These are phyloP conservation scores for Papilio elwesi DNA, from an alignment of 2,888 invertebrate genomes.

Conservation along the genomic window DNA sequence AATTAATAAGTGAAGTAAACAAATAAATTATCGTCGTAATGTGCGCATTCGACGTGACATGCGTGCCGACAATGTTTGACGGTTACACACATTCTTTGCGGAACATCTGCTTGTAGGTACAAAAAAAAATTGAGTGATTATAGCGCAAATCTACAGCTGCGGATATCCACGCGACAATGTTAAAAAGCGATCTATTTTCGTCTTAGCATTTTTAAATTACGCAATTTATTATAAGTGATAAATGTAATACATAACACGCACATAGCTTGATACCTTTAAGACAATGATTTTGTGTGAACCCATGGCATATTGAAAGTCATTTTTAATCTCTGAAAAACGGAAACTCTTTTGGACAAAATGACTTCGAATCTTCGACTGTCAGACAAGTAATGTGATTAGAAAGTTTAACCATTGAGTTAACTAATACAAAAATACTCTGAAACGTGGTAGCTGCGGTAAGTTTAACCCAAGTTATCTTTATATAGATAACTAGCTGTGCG, in stretches of 20 bases:
- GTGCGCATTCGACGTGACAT: conserved; percentile 17
- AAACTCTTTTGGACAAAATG: too few relatives aligned
- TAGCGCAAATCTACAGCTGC: conserved; percentile 24
- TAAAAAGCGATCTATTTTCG: conserved; percentile 5
- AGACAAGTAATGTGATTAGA: too few relatives aligned
- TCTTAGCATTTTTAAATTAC: not conserved
- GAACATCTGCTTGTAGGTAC: conserved; percentile 32
- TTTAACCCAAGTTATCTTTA: not conserved
- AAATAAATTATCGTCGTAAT: conserved; percentile 30
- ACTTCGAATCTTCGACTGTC: too few relatives aligned
- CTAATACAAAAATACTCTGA: too few relatives aligned
- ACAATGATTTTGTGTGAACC: too few relatives aligned
- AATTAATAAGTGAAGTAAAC: conserved; percentile 24
- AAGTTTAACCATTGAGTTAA: too few relatives aligned
- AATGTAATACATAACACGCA: too few relatives aligned
- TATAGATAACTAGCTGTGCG: not conserved
- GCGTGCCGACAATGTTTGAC: conserved; percentile 21
- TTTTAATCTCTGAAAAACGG: too few relatives aligned
- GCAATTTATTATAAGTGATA: not conserved
- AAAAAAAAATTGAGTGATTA: conserved; percentile 31
- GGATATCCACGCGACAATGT: conserved; percentile 23
- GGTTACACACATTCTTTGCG: conserved; percentile 25
- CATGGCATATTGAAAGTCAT: too few relatives aligned
- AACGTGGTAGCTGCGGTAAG: too few relatives aligned
- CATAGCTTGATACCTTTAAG: too few relatives aligned